Evolutionary conservation across 2,888 invertebrate species (phyloP), one percentile per base, ranked within the genome.

Genomic region (Hydriomena furcata): DNA sequence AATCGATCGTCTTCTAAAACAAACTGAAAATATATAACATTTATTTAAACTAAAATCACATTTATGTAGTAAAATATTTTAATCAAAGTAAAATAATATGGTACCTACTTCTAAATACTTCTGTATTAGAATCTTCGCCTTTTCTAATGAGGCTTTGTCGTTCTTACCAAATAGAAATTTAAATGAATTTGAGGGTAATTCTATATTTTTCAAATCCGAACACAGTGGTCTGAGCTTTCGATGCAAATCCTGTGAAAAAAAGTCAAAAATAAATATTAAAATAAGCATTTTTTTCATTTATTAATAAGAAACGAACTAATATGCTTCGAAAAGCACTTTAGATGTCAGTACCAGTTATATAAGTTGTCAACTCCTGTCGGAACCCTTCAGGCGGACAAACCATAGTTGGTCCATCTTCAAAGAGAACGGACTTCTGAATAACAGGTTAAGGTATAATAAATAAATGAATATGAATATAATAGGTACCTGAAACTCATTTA

Each of bases 1-100:
- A 97, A 88, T 65, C 94, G 92, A 57, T 97, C 97, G 72, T 97
- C 97, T 85, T 95, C 95, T 78, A 97, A 91, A 64, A 97, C 94
- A 79, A 95, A 95, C 96, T 97, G 79, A 54, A 91, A 88, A 61
- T 58, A 68, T 61, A 59, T 47, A 34, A 43, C 35, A 60, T 40
- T n/a, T 6, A 36, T 21, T 13, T 41, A 31, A 27, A 12, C 27
- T 11, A 34, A 30, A 35, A 36, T 8, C 2, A n/a, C 17, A 49
- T n/a, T n/a, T n/a, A n/a, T n/a, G n/a, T n/a, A n/a, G n/a, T n/a
- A n/a, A n/a, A n/a, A n/a, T n/a, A n/a, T n/a, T n/a, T n/a, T n/a
- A n/a, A n/a, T n/a, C n/a, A n/a, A n/a, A n/a, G n/a, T 17, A 17
- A 17, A 17, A 17, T 17, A n/a, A n/a, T 34, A 32, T 21, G 12